phyloP scores from a whole-genome alignment of 2,888 invertebrate genomes.

The Pollenia labialis region DNA sequence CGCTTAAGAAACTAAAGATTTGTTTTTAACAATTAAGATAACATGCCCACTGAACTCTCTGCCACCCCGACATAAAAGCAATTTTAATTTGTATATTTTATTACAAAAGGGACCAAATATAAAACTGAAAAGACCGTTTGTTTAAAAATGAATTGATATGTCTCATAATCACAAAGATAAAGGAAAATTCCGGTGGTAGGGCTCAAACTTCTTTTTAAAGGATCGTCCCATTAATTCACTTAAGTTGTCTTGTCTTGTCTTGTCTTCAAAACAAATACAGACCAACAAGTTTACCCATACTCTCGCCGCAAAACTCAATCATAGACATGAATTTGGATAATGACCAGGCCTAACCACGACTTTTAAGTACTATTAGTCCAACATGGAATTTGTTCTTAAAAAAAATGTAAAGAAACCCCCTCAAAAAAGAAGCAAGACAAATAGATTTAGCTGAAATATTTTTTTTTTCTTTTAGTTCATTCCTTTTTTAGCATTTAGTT shows the following conservation, averaged over 20 bases:
- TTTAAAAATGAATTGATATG: background rate
- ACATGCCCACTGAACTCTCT: no score
- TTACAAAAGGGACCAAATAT: no score
- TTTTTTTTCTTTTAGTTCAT: slow-evolving; percentile 16
- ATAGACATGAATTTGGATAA: slow-evolving; percentile 30
- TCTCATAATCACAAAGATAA: background rate
- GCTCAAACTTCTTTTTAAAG: background rate
- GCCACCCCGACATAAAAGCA: background rate
- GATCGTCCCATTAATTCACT: background rate
- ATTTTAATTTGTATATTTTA: background rate
- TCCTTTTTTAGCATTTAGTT: slow-evolving; percentile 17
- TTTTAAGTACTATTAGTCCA: slow-evolving; percentile 54
- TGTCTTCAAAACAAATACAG: background rate
- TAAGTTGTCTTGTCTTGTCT: slow-evolving; percentile 4
- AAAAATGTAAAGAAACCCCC: background rate
- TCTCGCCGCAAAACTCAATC: background rate
- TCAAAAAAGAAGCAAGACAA: background rate
- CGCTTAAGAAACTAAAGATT: no score
- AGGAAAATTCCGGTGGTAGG: background rate
- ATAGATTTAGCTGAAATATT: slow-evolving; percentile 42
- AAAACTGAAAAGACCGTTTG: no score
- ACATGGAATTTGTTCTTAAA: slow-evolving; percentile 40
- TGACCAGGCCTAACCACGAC: slow-evolving; percentile 54
- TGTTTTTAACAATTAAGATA: no score
- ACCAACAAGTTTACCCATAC: background rate